Evolutionary conservation across 1,140 invertebrate species (phyloP).

Genomic region (Meloidogyne exigua): DNA sequence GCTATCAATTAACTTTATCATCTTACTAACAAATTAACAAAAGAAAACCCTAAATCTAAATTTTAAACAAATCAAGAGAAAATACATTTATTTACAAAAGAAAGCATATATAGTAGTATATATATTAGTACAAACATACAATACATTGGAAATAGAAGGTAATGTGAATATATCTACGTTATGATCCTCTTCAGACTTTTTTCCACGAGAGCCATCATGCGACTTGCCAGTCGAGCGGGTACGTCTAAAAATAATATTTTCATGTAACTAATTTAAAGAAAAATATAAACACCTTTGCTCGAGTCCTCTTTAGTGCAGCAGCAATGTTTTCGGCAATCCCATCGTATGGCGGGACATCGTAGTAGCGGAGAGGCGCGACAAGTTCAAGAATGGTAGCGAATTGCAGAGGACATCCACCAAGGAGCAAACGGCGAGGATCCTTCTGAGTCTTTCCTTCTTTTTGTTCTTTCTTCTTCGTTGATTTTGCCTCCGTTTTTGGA

Average conservation of each 20-base stretch:
- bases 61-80: too few relatives aligned
- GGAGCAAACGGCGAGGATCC: neutral
- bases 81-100: too few relatives aligned
- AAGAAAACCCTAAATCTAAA: too few relatives aligned
- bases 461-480: neutral
- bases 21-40: too few relatives aligned
- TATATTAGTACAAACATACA: too few relatives aligned
- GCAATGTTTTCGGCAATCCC: neutral
- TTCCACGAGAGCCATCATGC: neutral
- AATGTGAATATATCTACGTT: too few relatives aligned
- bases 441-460: neutral
- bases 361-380: neutral
- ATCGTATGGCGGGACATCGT: neutral
- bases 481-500: neutral
- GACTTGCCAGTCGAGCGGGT: neutral
- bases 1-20: too few relatives aligned
- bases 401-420: neutral
- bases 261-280: neutral
- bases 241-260: neutral
- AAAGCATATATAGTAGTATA: too few relatives aligned
- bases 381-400: neutral
- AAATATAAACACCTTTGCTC: neutral
- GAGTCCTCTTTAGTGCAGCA: neutral
- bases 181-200: too few relatives aligned
- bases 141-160: too few relatives aligned